Base-by-base conservation (phyloP, 2,113 vertebrate genomes). In the Rhodinocichla rosea region DNA sequence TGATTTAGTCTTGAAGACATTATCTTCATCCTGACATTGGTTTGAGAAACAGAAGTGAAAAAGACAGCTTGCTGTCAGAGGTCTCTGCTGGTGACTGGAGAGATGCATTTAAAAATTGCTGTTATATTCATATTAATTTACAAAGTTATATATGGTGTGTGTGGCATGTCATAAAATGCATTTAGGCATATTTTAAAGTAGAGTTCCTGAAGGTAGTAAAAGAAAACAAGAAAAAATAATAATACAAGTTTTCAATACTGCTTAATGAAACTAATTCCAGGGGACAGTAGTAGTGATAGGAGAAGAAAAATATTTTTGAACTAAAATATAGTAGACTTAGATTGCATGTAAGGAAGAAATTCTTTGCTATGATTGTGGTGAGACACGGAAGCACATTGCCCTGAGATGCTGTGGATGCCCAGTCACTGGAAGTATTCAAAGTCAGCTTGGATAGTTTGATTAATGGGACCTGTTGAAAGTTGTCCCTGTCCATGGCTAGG, bases 341-440 rank as follows among this genome's bases (percentile, higher is more conserved):
- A 33, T 57, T 53, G 16, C 2, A 2, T 70, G 13, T 53, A n/a
- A 53, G 37, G 45, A 84, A 81, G 9, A 82, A 47, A 67, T 35
- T 69, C 9, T 35, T 56, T 65, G 37, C 8, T 44, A 0, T 47
- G 40, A 44, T 6, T 24, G 6, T 47, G 10, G 10, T 65, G 19
- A 74, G 32, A 65, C 35, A 24, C 15, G 27, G 44, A 27, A 89
- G 42, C 57, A 32, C 3, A 8, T 62, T 86, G 11, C 7, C 6
- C 44, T 73, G 53, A 27, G 45, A 70, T 9, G 1, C 2, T 42
- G 16, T 56, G 20, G n/a, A 40, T 49, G 16, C 4, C 13, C 42
- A 16, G 10, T 50, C 2, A 0, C 0, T 55, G 57, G 11, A 44
- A 49, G 6, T 19, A 9, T 55, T 44, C 21, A 63, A 23, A 9